Percentiles rank a stretch among this genome's conserved stretches.
Evolutionary conservation across 2,797 vertebrate species (phyloP).

Genomic region (Periparus ater): DNA sequence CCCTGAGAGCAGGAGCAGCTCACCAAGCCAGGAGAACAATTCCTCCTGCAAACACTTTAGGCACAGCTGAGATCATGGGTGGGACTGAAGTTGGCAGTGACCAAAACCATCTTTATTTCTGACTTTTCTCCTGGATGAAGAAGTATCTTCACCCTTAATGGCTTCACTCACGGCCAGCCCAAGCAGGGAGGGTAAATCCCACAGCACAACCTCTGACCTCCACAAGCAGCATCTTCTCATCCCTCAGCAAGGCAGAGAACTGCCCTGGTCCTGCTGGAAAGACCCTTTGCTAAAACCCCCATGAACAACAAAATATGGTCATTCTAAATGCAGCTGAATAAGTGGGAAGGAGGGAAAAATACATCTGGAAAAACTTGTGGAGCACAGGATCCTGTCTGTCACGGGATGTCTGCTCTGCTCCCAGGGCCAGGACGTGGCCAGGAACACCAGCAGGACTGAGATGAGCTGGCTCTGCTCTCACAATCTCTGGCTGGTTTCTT

Average conservation of each 20-base stretch:
- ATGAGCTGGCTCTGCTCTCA: neutral
- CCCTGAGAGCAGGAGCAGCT: neutral
- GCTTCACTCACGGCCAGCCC: neutral
- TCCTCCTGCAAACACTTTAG: neutral
- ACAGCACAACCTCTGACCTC: neutral
- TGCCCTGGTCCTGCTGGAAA: neutral
- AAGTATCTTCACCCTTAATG: neutral
- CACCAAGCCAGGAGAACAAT: neutral
- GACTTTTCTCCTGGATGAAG: neutral
- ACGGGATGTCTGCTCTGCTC: neutral
- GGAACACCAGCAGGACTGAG: neutral
- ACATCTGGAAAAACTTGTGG: neutral
- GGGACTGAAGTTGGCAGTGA: neutral
- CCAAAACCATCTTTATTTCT: neutral
- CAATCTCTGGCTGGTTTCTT: neutral
- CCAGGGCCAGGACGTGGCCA: neutral
- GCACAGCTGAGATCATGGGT: neutral
- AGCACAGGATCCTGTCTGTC: neutral
- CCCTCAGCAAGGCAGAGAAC: neutral
- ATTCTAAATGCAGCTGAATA: neutral
- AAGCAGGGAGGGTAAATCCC: neutral
- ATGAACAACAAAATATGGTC: fast-evolving
- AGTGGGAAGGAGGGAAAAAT: neutral
- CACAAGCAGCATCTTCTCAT: neutral
- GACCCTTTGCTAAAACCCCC: neutral